These are phyloP conservation scores for Hippocampus barbouri DNA, from an alignment of 2,113 vertebrate species.

Conservation along the genomic window DNA sequence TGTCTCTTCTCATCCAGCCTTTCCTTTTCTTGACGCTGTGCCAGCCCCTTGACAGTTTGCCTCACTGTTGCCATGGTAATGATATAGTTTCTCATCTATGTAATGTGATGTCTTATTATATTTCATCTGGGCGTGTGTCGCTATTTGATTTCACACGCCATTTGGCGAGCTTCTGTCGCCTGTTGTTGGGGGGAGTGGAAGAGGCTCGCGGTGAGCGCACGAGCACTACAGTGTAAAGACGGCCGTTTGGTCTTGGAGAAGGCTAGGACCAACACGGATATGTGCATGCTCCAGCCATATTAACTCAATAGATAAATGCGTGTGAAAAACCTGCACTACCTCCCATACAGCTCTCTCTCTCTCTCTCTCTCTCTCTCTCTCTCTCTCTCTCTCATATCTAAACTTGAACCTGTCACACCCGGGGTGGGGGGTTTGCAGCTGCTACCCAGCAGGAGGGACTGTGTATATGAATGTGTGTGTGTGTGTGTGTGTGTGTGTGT, in stretches of 20 bases:
- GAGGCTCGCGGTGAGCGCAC: conserved; percentile 39
- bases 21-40: conserved; percentile 54
- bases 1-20: conserved; percentile 44
- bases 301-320: conserved; percentile 24
- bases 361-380: conserved; percentile 8
- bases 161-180: conserved; percentile 57
- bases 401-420: conserved; percentile 39
- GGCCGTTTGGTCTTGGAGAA: conserved; percentile 24
- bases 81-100: conserved; percentile 68
- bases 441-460: conserved; percentile 68
- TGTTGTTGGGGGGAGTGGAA: conserved; percentile 15
- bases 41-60: conserved; percentile 61
- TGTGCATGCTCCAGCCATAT: conserved; percentile 11
- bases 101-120: conserved; percentile 75
- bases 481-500: conserved; percentile 5
- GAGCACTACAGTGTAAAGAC: conserved; percentile 16
- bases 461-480: conserved; percentile 39
- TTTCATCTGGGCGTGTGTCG: conserved; percentile 65
- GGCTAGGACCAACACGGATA: conserved; percentile 27
- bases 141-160: conserved; percentile 73
- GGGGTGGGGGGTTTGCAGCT: conserved; percentile 50
- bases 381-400: neutral
- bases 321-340: conserved; percentile 20
- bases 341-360: conserved; percentile 27
- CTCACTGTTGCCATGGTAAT: conserved; percentile 75